Evolutionary conservation across 2,113 vertebrate genomes (phyloP).

Genomic region (Tetrao urogallus): DNA sequence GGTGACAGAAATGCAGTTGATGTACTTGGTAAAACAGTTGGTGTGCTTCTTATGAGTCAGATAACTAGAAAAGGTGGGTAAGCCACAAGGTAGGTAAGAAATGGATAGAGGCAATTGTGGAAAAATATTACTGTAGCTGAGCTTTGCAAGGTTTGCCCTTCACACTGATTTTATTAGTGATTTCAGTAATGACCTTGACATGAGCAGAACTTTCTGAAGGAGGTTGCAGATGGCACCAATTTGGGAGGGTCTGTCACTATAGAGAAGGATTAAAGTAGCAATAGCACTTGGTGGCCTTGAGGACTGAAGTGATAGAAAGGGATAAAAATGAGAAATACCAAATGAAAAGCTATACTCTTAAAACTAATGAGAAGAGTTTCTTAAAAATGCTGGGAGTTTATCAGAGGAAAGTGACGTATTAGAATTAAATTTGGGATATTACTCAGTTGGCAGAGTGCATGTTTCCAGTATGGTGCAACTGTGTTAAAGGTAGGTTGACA

Average conservation of each 20-base stretch:
- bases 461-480: background rate
- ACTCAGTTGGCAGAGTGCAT: rapidly evolving
- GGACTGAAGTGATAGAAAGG: background rate
- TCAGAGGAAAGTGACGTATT: background rate
- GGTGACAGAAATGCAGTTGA: background rate
- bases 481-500: background rate
- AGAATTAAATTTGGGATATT: background rate
- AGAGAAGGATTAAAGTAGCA: background rate
- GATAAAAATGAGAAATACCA: background rate
- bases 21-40: background rate
- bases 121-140: background rate
- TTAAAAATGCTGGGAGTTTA: background rate
- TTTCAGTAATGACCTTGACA: background rate
- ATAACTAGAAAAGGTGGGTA: background rate
- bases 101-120: background rate
- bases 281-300: background rate
- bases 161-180: background rate
- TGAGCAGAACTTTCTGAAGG: background rate
- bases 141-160: background rate
- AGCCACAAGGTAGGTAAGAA: background rate
- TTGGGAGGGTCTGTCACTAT: background rate
- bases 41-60: background rate
- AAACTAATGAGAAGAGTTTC: background rate
- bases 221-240: background rate
- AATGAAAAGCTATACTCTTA: background rate